Conservation (phyloP, 30 jellyfish, hydroid and myxozoan species). For the Phacellophora camtschatica region DNA sequence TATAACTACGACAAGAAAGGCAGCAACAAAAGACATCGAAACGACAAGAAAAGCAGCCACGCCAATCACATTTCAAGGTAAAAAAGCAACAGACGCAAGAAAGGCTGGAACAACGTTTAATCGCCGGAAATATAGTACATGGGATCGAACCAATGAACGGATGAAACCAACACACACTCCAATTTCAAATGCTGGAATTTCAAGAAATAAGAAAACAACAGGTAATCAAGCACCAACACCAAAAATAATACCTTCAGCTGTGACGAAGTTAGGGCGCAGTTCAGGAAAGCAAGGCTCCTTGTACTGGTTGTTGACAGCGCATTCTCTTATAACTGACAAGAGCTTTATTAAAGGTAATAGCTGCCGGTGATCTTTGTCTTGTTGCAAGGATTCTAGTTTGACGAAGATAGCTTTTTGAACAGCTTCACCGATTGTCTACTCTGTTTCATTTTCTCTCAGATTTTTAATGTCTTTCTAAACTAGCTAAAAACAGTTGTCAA, state of each 20-base stretch:
- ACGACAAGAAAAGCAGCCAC: constrained; percentile 51
- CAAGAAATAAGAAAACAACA: neutral
- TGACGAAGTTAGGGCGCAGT: constrained; percentile 28
- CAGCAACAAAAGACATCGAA: constrained; percentile 8
- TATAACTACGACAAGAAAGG: constrained; percentile 16
- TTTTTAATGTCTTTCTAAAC: too few species aligned
- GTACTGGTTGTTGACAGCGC: constrained; percentile 80
- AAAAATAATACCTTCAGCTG: neutral
- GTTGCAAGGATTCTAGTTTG: too few species aligned
- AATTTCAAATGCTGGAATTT: constrained; percentile 4
- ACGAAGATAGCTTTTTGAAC: too few species aligned
- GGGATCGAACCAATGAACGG: too few species aligned
- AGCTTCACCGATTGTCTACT: too few species aligned
- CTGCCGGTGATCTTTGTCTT: neutral
- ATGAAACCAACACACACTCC: constrained; percentile 46
- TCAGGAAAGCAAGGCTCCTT: constrained; percentile 45
- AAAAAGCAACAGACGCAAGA: neutral
- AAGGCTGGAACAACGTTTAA: too few species aligned
- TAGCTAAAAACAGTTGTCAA: too few species aligned
- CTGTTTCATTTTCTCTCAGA: too few species aligned
- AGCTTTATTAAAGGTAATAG: constrained; percentile 65
- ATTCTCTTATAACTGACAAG: constrained; percentile 76
- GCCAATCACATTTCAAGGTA: constrained; percentile 39
- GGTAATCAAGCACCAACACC: neutral
- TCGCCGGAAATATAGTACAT: too few species aligned